Evolutionary conservation across 2,888 invertebrate genomes (phyloP).

Genomic region (Drosophila leonis): DNA sequence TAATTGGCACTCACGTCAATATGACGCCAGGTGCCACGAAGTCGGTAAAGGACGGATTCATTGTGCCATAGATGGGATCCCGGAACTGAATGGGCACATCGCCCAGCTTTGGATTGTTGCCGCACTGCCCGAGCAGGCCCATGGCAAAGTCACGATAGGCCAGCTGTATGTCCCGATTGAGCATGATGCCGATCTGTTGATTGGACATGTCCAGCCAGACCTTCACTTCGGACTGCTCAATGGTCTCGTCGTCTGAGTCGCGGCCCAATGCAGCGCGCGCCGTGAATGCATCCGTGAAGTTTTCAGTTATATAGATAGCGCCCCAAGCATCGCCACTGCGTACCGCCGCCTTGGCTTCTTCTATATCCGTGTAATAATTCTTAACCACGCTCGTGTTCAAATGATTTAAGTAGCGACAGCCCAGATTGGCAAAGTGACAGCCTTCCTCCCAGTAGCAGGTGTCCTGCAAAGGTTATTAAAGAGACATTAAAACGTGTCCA

Average conservation of each 20-base stretch:
- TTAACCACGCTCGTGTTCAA: constrained; percentile 91
- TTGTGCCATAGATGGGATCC: constrained; percentile 94
- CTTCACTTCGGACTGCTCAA: constrained; percentile 94
- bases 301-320: constrained; percentile 93
- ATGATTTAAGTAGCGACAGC: constrained; percentile 92
- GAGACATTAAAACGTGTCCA: constrained; percentile 58
- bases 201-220: constrained; percentile 98
- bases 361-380: constrained; percentile 89
- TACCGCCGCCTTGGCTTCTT: constrained; percentile 90
- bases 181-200: constrained; percentile 96
- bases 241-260: constrained; percentile 94
- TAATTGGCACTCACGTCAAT: constrained; percentile 90
- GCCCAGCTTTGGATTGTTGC: constrained; percentile 93
- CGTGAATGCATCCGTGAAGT: constrained; percentile 94
- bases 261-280: constrained; percentile 92
- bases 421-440: constrained; percentile 90
- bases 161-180: constrained; percentile 93
- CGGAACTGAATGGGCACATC: constrained; percentile 96
- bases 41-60: constrained; percentile 96
- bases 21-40: constrained; percentile 98
- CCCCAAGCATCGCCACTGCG: constrained; percentile 94
- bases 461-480: constrained; percentile 53
- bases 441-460: constrained; percentile 85
- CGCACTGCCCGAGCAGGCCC: constrained; percentile 90
- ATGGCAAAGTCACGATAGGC: constrained; percentile 94